Evolutionary conservation across 2,797 vertebrate genomes (phyloP).

Genomic region (Geotria australis): DNA sequence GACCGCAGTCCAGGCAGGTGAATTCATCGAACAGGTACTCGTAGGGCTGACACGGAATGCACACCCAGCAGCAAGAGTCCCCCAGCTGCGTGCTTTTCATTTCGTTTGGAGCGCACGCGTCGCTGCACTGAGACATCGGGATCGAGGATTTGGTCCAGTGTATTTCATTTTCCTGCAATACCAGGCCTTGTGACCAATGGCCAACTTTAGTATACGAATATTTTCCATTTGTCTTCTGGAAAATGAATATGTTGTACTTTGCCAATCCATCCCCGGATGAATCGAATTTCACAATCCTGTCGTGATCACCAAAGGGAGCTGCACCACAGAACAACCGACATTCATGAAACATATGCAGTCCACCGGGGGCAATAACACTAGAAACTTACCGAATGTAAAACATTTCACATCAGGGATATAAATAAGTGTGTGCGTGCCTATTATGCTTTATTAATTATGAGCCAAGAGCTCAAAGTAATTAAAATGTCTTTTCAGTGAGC

Average conservation of each 20-base stretch:
- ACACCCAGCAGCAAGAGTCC: constrained; percentile 98
- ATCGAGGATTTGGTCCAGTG: constrained; percentile 44
- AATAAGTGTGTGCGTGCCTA: no score
- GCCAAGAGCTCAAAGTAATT: no score
- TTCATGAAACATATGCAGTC: no score
- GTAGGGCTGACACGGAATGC: constrained; percentile 69
- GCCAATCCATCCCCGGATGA: constrained; percentile 67
- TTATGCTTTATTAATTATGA: no score
- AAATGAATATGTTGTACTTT: constrained; percentile 91
- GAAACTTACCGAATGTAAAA: no score
- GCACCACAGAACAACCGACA: constrained; percentile 2
- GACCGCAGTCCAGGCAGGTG: constrained; percentile 57
- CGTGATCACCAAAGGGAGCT: constrained; percentile 53
- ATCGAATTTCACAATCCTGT: constrained; percentile 72
- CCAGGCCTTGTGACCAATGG: constrained; percentile 71
- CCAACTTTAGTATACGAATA: constrained; percentile 63
- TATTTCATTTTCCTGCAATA: constrained; percentile 39
- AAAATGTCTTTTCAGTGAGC: no score
- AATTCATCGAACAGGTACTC: constrained; percentile 78
- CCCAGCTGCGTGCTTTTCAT: constrained; percentile 99
- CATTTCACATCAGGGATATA: no score
- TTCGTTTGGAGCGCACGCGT: constrained; percentile 79
- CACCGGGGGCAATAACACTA: no score
- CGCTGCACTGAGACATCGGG: constrained; percentile 79
- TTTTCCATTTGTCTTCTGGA: constrained; percentile 32